Evolutionary conservation across 1,140 invertebrate species (phyloP).

Genomic region (Aphelinus atriplicis): DNA sequence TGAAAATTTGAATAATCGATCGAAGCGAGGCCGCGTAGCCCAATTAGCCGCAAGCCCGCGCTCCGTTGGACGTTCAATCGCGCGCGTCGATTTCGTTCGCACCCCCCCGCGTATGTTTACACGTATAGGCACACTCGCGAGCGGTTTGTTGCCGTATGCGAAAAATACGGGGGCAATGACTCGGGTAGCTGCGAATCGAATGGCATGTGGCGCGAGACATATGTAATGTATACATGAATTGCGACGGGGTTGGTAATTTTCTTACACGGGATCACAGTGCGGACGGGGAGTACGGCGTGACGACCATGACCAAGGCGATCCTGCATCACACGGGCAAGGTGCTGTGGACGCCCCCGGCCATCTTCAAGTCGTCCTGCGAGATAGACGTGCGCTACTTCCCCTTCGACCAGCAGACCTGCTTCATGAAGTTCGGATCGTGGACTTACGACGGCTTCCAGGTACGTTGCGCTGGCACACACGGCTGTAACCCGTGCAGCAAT

Average conservation of each 20-base stretch:
- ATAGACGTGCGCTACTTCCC: constrained; percentile 97
- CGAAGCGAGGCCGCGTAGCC: too few relatives aligned
- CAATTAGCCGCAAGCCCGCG: too few relatives aligned
- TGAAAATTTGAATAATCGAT: too few relatives aligned
- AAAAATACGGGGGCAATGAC: too few relatives aligned
- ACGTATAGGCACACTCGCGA: background rate
- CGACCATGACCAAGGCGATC: constrained; percentile 97
- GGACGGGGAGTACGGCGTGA: constrained; percentile 97
- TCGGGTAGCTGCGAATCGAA: too few relatives aligned
- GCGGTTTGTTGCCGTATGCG: background rate
- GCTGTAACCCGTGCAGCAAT: too few relatives aligned
- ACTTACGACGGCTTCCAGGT: constrained; percentile 96
- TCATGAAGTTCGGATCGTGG: constrained; percentile 98
- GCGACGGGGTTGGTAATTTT: too few relatives aligned
- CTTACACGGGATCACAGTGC: constrained; percentile 71
- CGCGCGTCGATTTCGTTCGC: too few relatives aligned
- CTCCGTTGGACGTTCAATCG: too few relatives aligned
- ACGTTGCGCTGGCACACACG: constrained; percentile 27
- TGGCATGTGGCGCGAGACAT: too few relatives aligned
- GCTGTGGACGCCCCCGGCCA: constrained; percentile 92
- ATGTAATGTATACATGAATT: too few relatives aligned
- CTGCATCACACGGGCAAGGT: constrained; percentile 90
- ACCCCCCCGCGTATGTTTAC: background rate
- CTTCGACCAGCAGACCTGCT: constrained; percentile 96
- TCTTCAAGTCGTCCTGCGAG: constrained; percentile 98